Conservation (phyloP, 2,113 vertebrate species). For the Himantopus leucocephalus region DNA sequence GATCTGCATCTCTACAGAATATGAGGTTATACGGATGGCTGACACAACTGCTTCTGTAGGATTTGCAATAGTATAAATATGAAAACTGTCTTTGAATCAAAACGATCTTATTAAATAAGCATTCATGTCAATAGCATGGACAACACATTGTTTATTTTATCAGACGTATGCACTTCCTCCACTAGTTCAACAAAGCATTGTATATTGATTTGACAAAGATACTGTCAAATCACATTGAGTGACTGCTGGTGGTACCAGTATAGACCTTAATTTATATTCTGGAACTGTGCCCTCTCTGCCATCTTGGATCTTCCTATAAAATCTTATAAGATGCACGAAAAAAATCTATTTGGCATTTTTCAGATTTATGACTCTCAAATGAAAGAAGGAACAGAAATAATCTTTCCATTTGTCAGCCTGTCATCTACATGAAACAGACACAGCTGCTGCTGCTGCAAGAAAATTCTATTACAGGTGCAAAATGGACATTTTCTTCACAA, state of each 20-base stretch:
- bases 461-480: constrained; percentile 51
- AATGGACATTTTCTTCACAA: constrained; percentile 32
- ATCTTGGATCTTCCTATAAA: constrained; percentile 53
- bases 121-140: not conserved
- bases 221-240: constrained; percentile 24
- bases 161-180: not conserved
- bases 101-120: not conserved
- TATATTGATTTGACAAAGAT: constrained; percentile 19
- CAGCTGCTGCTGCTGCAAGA: constrained; percentile 36
- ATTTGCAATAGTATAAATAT: not conserved
- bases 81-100: constrained; percentile 23
- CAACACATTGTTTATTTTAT: constrained; percentile 12
- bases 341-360: constrained; percentile 58
- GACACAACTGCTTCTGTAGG: not conserved
- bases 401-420: constrained; percentile 67
- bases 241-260: constrained; percentile 13
- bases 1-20: not conserved
- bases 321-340: constrained; percentile 42
- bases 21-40: not conserved
- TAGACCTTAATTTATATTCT: constrained; percentile 54
- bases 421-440: constrained; percentile 23
- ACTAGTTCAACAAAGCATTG: not conserved
- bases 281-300: constrained; percentile 38
- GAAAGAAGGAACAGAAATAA: constrained; percentile 55
- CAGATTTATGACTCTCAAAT: constrained; percentile 66